These are phyloP conservation scores for Lepeophtheirus nordmannii DNA, from an alignment of 2,888 invertebrate genomes.

Conservation along the genomic window DNA sequence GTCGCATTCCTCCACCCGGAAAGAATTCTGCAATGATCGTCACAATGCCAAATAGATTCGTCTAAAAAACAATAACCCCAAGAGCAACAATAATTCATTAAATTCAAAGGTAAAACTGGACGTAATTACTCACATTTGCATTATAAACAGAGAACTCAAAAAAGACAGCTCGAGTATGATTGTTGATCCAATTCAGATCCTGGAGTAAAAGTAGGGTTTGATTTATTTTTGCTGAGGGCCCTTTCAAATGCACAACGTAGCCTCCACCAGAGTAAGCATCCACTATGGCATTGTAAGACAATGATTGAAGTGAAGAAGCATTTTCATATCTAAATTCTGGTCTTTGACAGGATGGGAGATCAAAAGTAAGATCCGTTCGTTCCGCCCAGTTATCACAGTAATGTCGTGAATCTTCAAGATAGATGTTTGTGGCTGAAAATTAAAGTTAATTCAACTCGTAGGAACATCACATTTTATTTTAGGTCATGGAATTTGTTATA, in stretches of 20 bases:
- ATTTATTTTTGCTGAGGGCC: slow-evolving; percentile 30
- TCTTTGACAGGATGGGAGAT: slow-evolving; percentile 20
- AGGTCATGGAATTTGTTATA: too few relatives aligned
- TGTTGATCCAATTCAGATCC: slow-evolving; percentile 36
- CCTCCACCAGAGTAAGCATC: slow-evolving; percentile 38
- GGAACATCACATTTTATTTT: too few relatives aligned
- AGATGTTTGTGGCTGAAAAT: slow-evolving; percentile 27
- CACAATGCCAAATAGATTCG: slow-evolving; percentile 14
- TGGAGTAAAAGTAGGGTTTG: slow-evolving; percentile 32
- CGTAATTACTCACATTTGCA: slow-evolving; percentile 29
- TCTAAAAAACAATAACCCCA: not conserved
- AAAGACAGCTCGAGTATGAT: slow-evolving; percentile 38
- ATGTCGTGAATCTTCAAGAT: slow-evolving; percentile 29
- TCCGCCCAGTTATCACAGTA: slow-evolving; percentile 30
- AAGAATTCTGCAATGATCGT: slow-evolving; percentile 25
- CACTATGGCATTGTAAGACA: slow-evolving; percentile 35
- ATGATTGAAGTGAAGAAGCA: slow-evolving; percentile 33
- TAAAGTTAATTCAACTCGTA: slow-evolving; percentile 6
- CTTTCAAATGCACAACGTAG: slow-evolving; percentile 32
- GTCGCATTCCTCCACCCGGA: slow-evolving; percentile 26
- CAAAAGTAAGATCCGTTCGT: slow-evolving; percentile 11
- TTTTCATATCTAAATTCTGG: slow-evolving; percentile 30
- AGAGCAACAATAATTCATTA: too few relatives aligned
- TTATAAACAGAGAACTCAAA: slow-evolving; percentile 41
- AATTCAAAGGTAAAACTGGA: too few relatives aligned